A percentile compares a stretch with the other conserved stretches of the same genome.
These are phyloP conservation scores for Macrostomum cliftonense DNA, from an alignment of 2,888 invertebrate genomes.

Conservation along the genomic window DNA sequence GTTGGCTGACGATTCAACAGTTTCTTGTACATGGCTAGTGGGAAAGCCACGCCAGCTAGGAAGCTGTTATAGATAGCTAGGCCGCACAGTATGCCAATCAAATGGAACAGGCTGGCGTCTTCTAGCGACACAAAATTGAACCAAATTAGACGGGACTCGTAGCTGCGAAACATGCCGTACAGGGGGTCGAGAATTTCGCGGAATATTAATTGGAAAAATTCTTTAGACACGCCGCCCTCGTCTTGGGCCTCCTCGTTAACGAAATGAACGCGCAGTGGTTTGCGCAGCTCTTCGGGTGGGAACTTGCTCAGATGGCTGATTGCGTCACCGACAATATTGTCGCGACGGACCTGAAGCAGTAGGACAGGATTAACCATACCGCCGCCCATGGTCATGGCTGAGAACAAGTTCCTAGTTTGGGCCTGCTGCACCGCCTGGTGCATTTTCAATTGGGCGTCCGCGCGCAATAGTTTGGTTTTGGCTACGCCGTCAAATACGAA, in stretches of 20 bases:
- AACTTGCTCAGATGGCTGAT: too few relatives aligned
- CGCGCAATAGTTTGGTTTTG: constrained; percentile 49
- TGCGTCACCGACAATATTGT: constrained; percentile 60
- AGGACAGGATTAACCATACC: constrained; percentile 40
- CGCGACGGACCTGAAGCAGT: constrained; percentile 50
- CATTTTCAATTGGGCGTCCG: constrained; percentile 51
- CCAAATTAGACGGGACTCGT: constrained; percentile 76
- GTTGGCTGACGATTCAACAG: constrained; percentile 45
- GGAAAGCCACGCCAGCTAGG: constrained; percentile 84
- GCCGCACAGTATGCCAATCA: constrained; percentile 45
- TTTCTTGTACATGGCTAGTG: constrained; percentile 82
- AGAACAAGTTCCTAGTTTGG: too few relatives aligned
- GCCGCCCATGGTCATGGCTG: not conserved
- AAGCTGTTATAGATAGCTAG: constrained; percentile 82
- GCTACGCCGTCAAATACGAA: constrained; percentile 82
- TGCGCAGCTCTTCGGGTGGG: too few relatives aligned
- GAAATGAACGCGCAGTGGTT: constrained; percentile 52
- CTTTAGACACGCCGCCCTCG: constrained; percentile 77
- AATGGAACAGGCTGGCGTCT: constrained; percentile 7
- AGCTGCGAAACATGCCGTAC: constrained; percentile 88
- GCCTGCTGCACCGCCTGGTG: constrained; percentile 43
- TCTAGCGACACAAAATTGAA: constrained; percentile 45
- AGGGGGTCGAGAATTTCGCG: constrained; percentile 69
- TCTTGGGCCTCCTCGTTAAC: constrained; percentile 84
- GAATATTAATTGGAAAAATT: not conserved